Percentiles rank a stretch among this genome's conserved stretches.
phyloP scores from a whole-genome alignment of 2,113 vertebrate genomes.

The Rhagologus leucostigma region DNA sequence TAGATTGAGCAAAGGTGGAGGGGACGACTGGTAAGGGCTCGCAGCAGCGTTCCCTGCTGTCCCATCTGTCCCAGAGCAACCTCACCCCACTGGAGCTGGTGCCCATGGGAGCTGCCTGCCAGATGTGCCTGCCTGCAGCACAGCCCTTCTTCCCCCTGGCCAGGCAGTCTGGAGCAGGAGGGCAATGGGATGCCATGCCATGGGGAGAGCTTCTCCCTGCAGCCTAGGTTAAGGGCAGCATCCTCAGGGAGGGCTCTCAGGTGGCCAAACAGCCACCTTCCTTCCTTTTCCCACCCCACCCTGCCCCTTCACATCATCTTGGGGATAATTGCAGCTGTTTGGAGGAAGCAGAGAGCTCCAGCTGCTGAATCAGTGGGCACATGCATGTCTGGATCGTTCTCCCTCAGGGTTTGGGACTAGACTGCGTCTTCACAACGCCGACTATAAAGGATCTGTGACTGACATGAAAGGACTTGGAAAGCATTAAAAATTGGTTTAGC shows the following conservation, averaged over 20 bases:
- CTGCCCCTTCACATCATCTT: not conserved
- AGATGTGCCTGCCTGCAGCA: not conserved
- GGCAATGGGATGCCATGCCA: accelerated
- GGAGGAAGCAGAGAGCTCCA: not conserved
- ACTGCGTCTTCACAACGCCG: accelerated
- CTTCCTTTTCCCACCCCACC: not conserved
- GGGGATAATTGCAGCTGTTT: not conserved
- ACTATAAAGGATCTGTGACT: not conserved
- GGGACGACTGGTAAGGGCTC: accelerated
- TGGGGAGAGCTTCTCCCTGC: not conserved
- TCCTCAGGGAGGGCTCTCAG: accelerated
- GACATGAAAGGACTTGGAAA: not conserved
- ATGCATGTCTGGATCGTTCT: accelerated
- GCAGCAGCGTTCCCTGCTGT: not conserved
- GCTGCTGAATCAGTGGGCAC: not conserved
- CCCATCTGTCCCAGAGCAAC: accelerated
- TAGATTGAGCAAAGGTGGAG: not conserved
- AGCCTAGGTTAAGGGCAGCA: not conserved
- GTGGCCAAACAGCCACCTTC: accelerated
- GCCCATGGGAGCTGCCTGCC: not conserved
- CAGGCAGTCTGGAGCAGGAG: not conserved
- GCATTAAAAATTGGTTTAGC: not conserved
- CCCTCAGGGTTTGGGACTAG: not conserved
- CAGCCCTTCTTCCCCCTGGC: not conserved
- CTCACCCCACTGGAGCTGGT: not conserved